Conservation (phyloP, 2,113 vertebrate species). For the Spermophilus dauricus region DNA sequence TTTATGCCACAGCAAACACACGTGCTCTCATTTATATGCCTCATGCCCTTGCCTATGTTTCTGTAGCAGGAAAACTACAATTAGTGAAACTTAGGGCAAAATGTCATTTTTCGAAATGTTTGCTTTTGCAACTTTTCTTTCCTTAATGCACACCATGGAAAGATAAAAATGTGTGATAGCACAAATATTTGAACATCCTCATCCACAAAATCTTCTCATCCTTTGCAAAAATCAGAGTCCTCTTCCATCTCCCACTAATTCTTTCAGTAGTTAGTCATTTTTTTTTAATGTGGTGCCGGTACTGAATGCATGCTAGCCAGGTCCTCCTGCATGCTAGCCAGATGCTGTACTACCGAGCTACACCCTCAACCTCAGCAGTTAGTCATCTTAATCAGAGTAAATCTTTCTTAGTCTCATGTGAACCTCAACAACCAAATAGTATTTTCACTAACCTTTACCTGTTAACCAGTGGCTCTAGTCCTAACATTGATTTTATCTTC, state of each 20-base stretch:
- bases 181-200: not conserved
- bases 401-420: not conserved
- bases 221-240: not conserved
- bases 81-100: not conserved
- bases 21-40: not conserved
- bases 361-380: no score
- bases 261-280: not conserved
- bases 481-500: not conserved
- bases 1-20: not conserved
- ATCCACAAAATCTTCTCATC: not conserved
- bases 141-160: not conserved
- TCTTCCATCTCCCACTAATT: not conserved
- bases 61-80: not conserved
- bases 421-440: not conserved
- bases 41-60: accelerated
- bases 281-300: no score
- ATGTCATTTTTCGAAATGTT: not conserved
- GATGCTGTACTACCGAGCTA: no score
- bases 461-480: not conserved
- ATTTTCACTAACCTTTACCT: not conserved
- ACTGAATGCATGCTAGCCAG: no score
- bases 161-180: not conserved
- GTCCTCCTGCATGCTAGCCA: no score
- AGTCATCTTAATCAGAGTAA: not conserved
- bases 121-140: not conserved